Evolutionary conservation across 2,888 invertebrate species (phyloP).

Genomic region (Eumacrocentrus americanus): DNA sequence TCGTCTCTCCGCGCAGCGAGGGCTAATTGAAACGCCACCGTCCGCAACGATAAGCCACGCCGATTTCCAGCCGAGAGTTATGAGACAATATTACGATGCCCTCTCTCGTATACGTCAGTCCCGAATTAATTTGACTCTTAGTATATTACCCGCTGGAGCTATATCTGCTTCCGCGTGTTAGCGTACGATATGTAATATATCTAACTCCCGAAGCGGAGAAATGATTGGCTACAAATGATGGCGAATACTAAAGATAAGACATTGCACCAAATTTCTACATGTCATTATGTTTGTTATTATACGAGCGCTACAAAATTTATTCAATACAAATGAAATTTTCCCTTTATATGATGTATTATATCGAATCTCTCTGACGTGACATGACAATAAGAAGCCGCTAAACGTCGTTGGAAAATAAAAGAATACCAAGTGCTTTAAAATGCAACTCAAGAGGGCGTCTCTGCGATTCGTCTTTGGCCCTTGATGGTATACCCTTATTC

Average conservation of each 20-base stretch:
- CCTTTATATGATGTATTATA: slow-evolving; percentile 31
- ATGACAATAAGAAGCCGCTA: slow-evolving; percentile 54
- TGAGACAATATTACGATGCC: slow-evolving; percentile 59
- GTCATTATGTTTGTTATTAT: background rate
- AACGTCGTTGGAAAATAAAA: slow-evolving; percentile 42
- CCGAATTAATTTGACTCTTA: slow-evolving; percentile 55
- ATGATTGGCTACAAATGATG: no score
- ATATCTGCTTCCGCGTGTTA: background rate
- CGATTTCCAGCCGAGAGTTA: slow-evolving; percentile 58
- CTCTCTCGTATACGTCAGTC: slow-evolving; percentile 49
- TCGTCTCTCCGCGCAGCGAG: no score
- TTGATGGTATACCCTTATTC: no score
- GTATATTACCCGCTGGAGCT: no score
- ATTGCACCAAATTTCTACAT: no score
- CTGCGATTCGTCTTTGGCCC: background rate
- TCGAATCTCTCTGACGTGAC: no score
- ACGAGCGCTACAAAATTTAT: background rate
- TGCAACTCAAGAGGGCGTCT: no score
- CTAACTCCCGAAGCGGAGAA: no score
- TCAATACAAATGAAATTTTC: background rate
- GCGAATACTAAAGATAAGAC: no score
- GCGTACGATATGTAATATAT: no score
- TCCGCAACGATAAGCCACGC: slow-evolving; percentile 52
- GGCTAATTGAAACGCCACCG: slow-evolving; percentile 58
- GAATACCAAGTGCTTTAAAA: background rate